These are phyloP conservation scores for Bryconaethiops microstoma DNA, from an alignment of 2,797 vertebrate species.

Conservation along the genomic window DNA sequence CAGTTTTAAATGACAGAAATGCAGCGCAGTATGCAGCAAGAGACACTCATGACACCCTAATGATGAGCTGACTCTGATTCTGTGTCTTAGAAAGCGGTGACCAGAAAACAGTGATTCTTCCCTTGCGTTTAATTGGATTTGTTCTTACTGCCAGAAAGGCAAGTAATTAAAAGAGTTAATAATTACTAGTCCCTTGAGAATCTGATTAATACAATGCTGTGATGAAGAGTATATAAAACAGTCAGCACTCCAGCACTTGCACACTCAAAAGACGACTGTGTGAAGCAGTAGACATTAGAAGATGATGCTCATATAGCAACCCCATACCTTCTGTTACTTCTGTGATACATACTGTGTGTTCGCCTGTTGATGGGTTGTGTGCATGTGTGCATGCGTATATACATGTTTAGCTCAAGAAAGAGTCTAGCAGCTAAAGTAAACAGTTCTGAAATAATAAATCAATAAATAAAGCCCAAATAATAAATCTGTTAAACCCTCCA, in stretches of 20 bases:
- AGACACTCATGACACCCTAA: slow-evolving; percentile 5
- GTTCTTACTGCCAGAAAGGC: neutral
- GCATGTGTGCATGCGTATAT: too few relatives aligned
- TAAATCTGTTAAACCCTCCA: too few relatives aligned
- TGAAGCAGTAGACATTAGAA: neutral
- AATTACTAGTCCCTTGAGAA: slow-evolving; percentile 25
- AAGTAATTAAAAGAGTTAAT: slow-evolving; percentile 2
- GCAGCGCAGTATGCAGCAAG: slow-evolving; percentile 10
- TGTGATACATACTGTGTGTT: neutral
- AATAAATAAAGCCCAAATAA: too few relatives aligned
- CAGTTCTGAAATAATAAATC: too few relatives aligned
- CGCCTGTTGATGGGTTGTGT: neutral
- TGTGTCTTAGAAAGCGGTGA: neutral
- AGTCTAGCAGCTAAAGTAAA: too few relatives aligned
- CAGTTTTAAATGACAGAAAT: slow-evolving; percentile 16
- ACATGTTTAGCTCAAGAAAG: too few relatives aligned
- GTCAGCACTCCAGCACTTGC: neutral
- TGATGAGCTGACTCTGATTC: slow-evolving; percentile 1
- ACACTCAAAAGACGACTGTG: neutral
- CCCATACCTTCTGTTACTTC: neutral
- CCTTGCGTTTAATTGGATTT: neutral
- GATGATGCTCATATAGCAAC: neutral
- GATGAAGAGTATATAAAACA: neutral
- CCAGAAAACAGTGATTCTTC: neutral
- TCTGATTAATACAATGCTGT: neutral